A percentile compares a stretch with the other conserved stretches of the same genome.
These are phyloP conservation scores for Scopus umbretta DNA, from an alignment of 2,113 vertebrate genomes.

Conservation along the genomic window DNA sequence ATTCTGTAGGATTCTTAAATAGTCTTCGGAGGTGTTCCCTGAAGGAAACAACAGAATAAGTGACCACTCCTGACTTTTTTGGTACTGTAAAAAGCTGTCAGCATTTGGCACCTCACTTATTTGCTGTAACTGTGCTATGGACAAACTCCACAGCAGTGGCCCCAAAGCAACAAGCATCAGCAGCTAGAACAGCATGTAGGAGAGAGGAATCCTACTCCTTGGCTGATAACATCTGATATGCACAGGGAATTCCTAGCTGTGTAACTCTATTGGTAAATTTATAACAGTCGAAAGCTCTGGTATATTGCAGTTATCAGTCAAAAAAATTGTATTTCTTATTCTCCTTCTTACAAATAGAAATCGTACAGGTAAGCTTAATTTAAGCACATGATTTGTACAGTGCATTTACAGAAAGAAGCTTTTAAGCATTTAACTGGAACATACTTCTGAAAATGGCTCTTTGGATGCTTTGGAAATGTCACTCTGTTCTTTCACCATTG, in stretches of 20 bases:
- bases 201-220: background rate
- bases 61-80: background rate
- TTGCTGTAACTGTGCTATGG: accelerated
- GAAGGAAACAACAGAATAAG: slow-evolving; percentile 18
- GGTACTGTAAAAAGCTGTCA: background rate
- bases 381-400: background rate
- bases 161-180: background rate
- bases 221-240: background rate
- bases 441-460: background rate
- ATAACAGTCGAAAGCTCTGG: background rate
- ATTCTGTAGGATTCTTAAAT: slow-evolving; percentile 23
- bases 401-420: background rate
- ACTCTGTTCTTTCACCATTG: accelerated
- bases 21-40: slow-evolving; percentile 61
- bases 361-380: background rate
- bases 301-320: background rate
- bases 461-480: background rate
- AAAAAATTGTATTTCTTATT: background rate
- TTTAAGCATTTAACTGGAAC: background rate
- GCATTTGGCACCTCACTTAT: background rate
- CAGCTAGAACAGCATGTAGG: background rate
- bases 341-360: background rate
- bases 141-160: background rate
- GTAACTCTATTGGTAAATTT: background rate
- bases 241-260: background rate